A percentile compares a stretch with the other conserved stretches of the same genome.
phyloP scores from a whole-genome alignment of 2,113 vertebrate genomes.

The Rafetus swinhoei region DNA sequence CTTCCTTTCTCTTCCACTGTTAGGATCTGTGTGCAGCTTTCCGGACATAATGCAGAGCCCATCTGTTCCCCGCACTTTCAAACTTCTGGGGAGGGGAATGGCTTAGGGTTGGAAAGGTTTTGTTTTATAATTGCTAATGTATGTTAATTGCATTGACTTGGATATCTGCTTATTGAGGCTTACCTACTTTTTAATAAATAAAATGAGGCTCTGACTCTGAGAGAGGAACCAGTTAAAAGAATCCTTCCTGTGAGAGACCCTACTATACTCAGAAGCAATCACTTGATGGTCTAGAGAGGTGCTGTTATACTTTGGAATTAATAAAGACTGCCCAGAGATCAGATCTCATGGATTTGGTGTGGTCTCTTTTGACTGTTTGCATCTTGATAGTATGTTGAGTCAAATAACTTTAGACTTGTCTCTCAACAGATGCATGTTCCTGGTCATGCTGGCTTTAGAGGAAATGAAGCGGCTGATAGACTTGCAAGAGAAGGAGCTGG shows the following conservation, averaged over 20 bases:
- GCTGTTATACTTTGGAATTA: background rate
- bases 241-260: background rate
- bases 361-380: background rate
- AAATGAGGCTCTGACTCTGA: background rate
- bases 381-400: background rate
- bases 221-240: background rate
- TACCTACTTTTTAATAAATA: background rate
- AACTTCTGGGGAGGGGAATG: background rate
- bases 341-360: background rate
- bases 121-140: background rate
- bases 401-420: background rate
- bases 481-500: slow-evolving; percentile 87
- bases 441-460: slow-evolving; percentile 87
- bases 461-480: slow-evolving; percentile 90
- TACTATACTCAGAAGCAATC: background rate
- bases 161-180: background rate
- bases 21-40: background rate
- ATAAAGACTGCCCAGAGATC: background rate
- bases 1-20: background rate
- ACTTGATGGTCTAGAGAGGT: background rate
- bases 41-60: no score
- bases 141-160: background rate
- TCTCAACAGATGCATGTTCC: slow-evolving; percentile 86
- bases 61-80: background rate
- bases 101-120: background rate